Evolutionary conservation across 2,888 invertebrate species (phyloP).

Genomic region (Muschampia plurimacula): DNA sequence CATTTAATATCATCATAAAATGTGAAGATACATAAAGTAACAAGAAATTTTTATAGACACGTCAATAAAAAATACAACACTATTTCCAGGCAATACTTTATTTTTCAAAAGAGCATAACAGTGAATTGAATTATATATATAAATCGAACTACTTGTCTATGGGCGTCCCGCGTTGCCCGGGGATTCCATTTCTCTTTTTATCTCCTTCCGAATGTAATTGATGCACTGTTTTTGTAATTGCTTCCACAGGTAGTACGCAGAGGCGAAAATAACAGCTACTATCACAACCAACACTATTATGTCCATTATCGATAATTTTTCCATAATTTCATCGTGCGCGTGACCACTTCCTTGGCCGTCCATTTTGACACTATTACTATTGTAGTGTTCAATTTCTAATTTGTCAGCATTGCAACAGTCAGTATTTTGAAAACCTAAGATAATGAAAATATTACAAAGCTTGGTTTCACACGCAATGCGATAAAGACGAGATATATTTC

Average conservation of each 20-base stretch:
- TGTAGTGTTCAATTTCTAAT: neutral
- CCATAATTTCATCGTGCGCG: constrained; percentile 62
- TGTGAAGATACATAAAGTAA: no score
- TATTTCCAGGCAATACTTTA: constrained; percentile 16
- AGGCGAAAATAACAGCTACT: constrained; percentile 52
- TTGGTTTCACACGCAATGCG: constrained; percentile 33
- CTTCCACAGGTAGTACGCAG: constrained; percentile 52
- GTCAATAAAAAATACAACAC: constrained; percentile 27
- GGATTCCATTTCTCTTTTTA: constrained; percentile 51
- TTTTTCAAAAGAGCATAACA: constrained; percentile 7
- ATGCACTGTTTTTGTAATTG: constrained; percentile 52
- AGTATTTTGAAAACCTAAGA: constrained; percentile 20
- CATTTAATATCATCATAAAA: no score
- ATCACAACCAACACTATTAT: constrained; percentile 52
- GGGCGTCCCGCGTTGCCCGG: constrained; percentile 37
- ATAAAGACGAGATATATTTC: constrained; percentile 31
- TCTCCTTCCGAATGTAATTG: constrained; percentile 53
- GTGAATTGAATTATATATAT: neutral
- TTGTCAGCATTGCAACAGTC: constrained; percentile 18
- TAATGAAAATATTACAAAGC: constrained; percentile 20
- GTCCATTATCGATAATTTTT: constrained; percentile 55
- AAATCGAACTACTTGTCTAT: constrained; percentile 9
- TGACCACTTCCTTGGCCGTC: constrained; percentile 50
- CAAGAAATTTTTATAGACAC: neutral
- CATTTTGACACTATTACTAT: constrained; percentile 41